Evolutionary conservation across 2,888 invertebrate species (phyloP), one percentile per base, ranked within the genome.

Genomic region (Lasioglossum calceatum): DNA sequence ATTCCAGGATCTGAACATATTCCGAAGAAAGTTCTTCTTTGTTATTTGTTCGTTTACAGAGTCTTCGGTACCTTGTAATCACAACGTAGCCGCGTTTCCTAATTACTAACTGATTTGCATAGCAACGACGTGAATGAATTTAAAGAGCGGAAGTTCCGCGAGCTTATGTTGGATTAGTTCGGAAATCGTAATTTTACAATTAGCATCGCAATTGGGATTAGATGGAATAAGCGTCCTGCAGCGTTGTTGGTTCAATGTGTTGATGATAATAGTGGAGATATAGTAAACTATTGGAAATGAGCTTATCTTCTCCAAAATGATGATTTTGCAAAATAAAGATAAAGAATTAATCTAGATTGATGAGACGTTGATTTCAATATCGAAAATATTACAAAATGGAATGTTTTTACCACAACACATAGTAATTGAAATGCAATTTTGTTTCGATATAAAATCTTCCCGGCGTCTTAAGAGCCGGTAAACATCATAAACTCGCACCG

Each of bases 131-230:
- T 7, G 64, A 64, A 64, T 64, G 64, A 64, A 64, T 64, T 64
- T 64, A 64, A 64, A 64, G 32, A 64, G 32, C 64, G 64, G 32
- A 64, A 64, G 64, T 64, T 64, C 27, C 64, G 64, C 64, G 64
- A 64, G 64, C 64, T 64, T 32, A 32, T 32, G 64, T 2, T 0
- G 64, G 64, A 32, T 32, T 64, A 32, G 16, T 64, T 32, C 12
- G 64, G n/a, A 32, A 64, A 64, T 64, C 64, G 64, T 64, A 64
- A 64, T 64, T 64, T 16, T 32, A 64, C 64, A 64, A 64, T 64
- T 64, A 64, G n/a, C 32, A 27, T 64, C 7, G 16, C 16, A 64
- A 64, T 32, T 64, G 64, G 27, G 16, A 64, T 64, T 64, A 64
- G 64, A 32, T 14, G 64, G 64, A 64, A 16, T 64, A 64, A 64